Percentiles rank a stretch among this genome's conserved stretches.
phyloP scores from a whole-genome alignment of 2,113 vertebrate genomes.

The human (Homo sapiens) region GRCh38 chr1:110138001-110138500 shows the following conservation, averaged over 20 bases:
- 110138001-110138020: not conserved
- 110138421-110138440: conserved; percentile 28
- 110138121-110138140: not conserved
- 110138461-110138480: conserved; percentile 45
- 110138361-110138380: not conserved
- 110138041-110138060: not conserved
- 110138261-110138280: not conserved
- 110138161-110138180: not conserved
- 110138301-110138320: not conserved
- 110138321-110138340: not conserved
- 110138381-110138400: conserved; percentile 11
- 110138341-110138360: not conserved
- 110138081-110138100: not conserved
- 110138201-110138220: not conserved
- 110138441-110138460: conserved; percentile 16
- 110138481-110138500: not conserved
- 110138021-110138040: not conserved
- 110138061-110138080: not conserved
- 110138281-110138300: not conserved
- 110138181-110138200: not conserved
- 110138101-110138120: not conserved
- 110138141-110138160: not conserved
- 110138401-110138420: conserved; percentile 32
- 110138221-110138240: not conserved
- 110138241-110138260: not conserved